These are phyloP conservation scores for Hirudo medicinalis DNA, from an alignment of 1,140 invertebrate genomes.

Conservation along the genomic window DNA sequence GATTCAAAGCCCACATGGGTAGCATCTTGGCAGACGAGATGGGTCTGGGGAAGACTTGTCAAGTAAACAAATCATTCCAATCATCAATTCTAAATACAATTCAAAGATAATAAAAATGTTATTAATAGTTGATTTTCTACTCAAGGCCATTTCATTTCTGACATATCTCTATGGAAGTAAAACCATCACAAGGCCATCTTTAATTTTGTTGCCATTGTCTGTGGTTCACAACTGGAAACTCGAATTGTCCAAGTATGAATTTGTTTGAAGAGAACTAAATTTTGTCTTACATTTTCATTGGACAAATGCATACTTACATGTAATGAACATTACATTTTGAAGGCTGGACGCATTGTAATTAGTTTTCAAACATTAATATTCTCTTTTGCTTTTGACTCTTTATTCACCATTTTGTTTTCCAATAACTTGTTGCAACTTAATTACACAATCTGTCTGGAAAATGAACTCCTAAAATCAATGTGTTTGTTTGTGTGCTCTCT, in stretches of 20 bases:
- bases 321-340: no score
- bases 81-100: no score
- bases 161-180: constrained; percentile 29
- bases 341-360: no score
- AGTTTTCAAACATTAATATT: no score
- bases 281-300: no score
- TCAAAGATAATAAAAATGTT: not conserved
- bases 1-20: constrained; percentile 32
- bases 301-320: no score
- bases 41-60: constrained; percentile 43
- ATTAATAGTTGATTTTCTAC: constrained; percentile 19
- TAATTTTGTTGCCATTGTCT: constrained; percentile 40
- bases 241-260: constrained; percentile 36
- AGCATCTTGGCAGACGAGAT: constrained; percentile 43
- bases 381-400: no score
- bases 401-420: no score
- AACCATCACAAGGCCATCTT: constrained; percentile 26
- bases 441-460: no score
- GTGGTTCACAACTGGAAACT: constrained; percentile 39
- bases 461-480: no score
- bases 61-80: constrained; percentile 26
- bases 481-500: no score
- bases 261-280: not conserved
- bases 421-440: no score
- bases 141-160: constrained; percentile 37